Base-by-base conservation (phyloP, 2,113 vertebrate genomes). In the Acrocephalus kingi region DNA sequence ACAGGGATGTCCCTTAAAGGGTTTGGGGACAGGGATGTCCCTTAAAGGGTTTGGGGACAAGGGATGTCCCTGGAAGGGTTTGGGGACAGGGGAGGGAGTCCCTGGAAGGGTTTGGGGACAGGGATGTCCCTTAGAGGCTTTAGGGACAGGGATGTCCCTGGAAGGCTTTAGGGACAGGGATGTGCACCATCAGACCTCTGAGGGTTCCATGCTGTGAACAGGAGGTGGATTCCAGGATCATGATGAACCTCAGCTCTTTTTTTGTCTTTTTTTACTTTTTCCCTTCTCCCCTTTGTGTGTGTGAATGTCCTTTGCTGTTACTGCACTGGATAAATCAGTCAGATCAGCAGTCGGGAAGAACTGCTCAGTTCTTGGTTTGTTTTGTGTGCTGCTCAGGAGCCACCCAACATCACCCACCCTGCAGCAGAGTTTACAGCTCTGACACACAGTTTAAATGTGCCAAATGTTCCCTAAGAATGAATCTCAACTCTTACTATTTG, bases 381-480 rank as follows among this genome's bases (percentile, higher is more conserved):
- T 90, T 83, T 95, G 4, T 39, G 94, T 95, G n/a, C 58, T 95
- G 95, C 77, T 80, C 39, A 67, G 79, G 48, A 97, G 81, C 52
- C 25, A 39, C 15, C 51, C 66, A 39, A 9, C 37, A 39, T 9
- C 37, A 39, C 9, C 37, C 37, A 39, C 11, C 37, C 37, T 39
- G 37, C 37, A 39, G 37, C 37, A 39, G 37, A 39, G 9, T 39
- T 39, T 39, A 39, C 37, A 39, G 37, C 37, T 39, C 37, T 39
- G 37, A 39, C 37, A 39, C 37, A 39, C 37, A 39, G 37, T 39
- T 39, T 79, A 64, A 77, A 75, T 37, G 12, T n/a, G 27, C 64
- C 41, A 87, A 64, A 45, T 0, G 0, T 43, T 73, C 48, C 35
- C 45, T 21, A 67, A 71, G 21, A 90, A 46, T 41, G 67, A 31